phyloP scores from a whole-genome alignment of 2,113 vertebrate genomes.

The Melanotaenia duboulayi region DNA sequence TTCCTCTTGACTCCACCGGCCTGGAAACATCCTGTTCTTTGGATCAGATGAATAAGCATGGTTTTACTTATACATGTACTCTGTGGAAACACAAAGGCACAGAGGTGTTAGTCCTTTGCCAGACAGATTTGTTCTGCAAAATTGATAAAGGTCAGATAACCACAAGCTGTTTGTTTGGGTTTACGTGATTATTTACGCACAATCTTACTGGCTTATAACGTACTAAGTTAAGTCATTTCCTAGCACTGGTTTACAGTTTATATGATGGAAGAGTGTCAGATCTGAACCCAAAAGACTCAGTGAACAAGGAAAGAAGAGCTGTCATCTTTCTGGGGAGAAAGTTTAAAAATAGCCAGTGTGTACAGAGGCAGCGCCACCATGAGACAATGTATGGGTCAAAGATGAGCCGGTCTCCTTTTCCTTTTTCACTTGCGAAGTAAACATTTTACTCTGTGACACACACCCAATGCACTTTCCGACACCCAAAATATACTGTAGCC shows the following conservation, averaged over 20 bases:
- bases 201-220: not conserved
- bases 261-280: not conserved
- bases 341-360: constrained; percentile 78
- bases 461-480: constrained; percentile 41
- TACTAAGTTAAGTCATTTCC: constrained; percentile 14
- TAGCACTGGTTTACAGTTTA: not conserved
- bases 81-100: constrained; percentile 31
- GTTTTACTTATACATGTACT: constrained; percentile 53
- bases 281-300: constrained; percentile 24
- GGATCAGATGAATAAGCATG: constrained; percentile 73
- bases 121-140: constrained; percentile 33
- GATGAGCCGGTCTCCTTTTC: constrained; percentile 77
- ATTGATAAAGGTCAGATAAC: constrained; percentile 26
- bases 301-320: constrained; percentile 48
- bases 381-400: constrained; percentile 82
- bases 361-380: constrained; percentile 68
- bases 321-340: constrained; percentile 61
- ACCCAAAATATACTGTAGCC: constrained; percentile 1
- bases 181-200: constrained; percentile 17
- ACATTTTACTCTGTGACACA: constrained; percentile 71
- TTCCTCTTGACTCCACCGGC: constrained; percentile 72
- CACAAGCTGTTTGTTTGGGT: not conserved
- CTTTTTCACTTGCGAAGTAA: constrained; percentile 79
- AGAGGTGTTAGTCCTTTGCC: constrained; percentile 5
- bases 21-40: constrained; percentile 83